Evolutionary conservation across 1,140 invertebrate genomes (phyloP).

Genomic region (Ceratosolen solmsi): DNA sequence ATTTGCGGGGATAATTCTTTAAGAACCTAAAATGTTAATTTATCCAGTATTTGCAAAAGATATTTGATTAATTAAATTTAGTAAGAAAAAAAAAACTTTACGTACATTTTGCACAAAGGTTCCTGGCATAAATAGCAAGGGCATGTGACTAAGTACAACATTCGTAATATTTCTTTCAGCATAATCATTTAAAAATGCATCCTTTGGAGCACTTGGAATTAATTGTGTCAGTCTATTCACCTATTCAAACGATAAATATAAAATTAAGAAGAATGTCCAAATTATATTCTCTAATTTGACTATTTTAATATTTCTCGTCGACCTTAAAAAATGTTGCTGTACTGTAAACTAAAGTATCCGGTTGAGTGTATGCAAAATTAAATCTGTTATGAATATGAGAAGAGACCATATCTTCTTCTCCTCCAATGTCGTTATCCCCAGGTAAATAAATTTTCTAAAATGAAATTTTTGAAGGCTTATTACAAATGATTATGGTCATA

Average conservation of each 20-base stretch:
- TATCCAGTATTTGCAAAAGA: neutral
- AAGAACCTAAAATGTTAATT: conserved; percentile 74
- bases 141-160: conserved; percentile 82
- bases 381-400: conserved; percentile 84
- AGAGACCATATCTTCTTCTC: conserved; percentile 87
- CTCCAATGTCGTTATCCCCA: conserved; percentile 96
- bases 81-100: conserved; percentile 21
- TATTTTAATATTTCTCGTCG: conserved; percentile 30
- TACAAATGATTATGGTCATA: too few species aligned
- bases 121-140: conserved; percentile 78
- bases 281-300: neutral
- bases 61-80: too few species aligned
- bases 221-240: conserved; percentile 80
- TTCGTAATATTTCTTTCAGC: conserved; percentile 75
- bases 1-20: conserved; percentile 82
- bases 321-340: conserved; percentile 78
- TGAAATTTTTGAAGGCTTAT: too few species aligned
- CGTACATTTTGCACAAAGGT: conserved; percentile 77
- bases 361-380: conserved; percentile 82
- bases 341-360: conserved; percentile 77
- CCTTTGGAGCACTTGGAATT: conserved; percentile 69
- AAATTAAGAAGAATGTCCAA: conserved; percentile 17
- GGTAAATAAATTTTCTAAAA: conserved; percentile 88
- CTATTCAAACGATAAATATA: conserved; percentile 73
- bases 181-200: conserved; percentile 77